Percentiles rank a stretch among this genome's conserved stretches.
These are phyloP conservation scores for Morinoia aosen DNA, from an alignment of 2,888 invertebrate genomes.

Conservation along the genomic window DNA sequence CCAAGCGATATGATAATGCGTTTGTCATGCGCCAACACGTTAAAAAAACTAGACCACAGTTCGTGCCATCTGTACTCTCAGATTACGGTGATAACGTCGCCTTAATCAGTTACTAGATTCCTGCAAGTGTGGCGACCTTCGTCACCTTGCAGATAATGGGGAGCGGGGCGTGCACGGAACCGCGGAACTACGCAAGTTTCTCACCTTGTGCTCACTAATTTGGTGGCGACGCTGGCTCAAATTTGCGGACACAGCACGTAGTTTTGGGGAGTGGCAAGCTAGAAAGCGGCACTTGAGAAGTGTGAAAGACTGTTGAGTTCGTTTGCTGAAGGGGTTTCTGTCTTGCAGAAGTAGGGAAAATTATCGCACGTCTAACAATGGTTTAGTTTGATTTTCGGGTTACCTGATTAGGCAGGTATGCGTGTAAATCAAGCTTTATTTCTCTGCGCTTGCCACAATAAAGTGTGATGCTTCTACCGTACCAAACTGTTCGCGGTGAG, in stretches of 20 bases:
- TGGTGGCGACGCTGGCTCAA: no score
- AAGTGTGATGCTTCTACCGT: no score
- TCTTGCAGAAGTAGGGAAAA: no score
- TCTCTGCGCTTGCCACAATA: no score
- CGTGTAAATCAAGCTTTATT: no score
- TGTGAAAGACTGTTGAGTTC: no score
- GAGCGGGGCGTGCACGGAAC: background rate
- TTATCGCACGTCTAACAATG: no score
- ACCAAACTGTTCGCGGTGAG: no score
- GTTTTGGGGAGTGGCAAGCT: background rate
- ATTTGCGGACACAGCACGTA: background rate
- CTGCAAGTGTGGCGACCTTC: background rate
- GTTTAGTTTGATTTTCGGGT: no score
- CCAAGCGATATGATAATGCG: background rate
- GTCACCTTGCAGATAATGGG: background rate
- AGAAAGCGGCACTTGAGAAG: no score
- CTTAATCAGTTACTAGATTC: background rate
- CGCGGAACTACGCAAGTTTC: background rate
- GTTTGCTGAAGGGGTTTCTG: no score
- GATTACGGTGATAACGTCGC: background rate
- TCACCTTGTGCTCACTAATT: background rate
- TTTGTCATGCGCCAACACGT: background rate
- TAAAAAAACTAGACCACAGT: background rate
- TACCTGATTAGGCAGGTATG: no score
- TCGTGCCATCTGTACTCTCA: background rate